Evolutionary conservation across 2,797 vertebrate species (phyloP), one percentile per base, ranked within the genome.

Genomic region (Nyctibius grandis): DNA sequence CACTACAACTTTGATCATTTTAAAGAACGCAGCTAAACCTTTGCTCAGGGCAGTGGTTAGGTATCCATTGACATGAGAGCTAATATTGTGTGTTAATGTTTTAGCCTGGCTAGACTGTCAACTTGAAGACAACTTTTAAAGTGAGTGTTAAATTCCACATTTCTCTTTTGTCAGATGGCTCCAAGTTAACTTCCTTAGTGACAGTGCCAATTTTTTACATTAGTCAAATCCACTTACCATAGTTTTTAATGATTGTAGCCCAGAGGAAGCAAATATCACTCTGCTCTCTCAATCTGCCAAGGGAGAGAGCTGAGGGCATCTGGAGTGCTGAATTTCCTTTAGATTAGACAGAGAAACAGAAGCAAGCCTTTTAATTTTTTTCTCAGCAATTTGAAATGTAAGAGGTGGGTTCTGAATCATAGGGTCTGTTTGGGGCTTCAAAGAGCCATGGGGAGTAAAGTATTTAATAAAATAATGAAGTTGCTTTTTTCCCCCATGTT

Each of bases 11-110:
- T 82, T 89, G 67, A 89, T 87, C 4, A 48, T 92, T 93, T 89
- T 63, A 87, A 89, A 59, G 85, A 85, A 70, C 31, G 75, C 68
- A 79, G 36, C 36, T 79, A 50, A 91, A 69, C 44, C 22, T 94
- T 92, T 93, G 67, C 75, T 90, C 40, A 88, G 59, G 69, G 84
- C 48, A 79, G 40, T 89, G 89, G 91, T 82, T 85, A 94, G n/a
- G 44, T 79, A 69, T 87, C 95, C 75, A 87, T n/a, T 89, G 93
- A 91, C 74, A 9, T 63, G 59, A 87, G 70, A 92, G 75, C 47
- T 67, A 69, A 76, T 59, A 67, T 82, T 83, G 40, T 65, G 33
- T 42, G 75, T 74, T 83, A 87, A 63, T 74, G 25, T 82, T 83
- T 89, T 60, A 91, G 85, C 28, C 85, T 80, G 56, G 29, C 51